phyloP scores from a whole-genome alignment of 2,888 invertebrate genomes.

The Miltochrista miniata region DNA sequence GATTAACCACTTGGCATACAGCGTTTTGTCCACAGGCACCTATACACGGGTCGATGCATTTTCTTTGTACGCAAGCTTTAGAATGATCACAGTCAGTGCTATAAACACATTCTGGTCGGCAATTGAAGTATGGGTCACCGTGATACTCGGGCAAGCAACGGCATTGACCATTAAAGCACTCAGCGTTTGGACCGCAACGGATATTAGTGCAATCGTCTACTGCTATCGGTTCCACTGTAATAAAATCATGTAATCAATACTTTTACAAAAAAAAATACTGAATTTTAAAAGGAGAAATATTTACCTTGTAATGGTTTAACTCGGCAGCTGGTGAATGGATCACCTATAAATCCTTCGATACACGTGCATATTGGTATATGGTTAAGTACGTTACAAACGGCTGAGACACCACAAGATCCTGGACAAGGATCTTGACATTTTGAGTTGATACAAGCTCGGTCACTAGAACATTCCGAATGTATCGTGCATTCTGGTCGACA shows the following conservation, averaged over 20 bases:
- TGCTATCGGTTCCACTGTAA: slow-evolving; percentile 63
- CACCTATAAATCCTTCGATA: slow-evolving; percentile 87
- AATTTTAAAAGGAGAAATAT: neutral
- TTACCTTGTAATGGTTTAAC: slow-evolving; percentile 81
- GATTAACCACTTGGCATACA: slow-evolving; percentile 85
- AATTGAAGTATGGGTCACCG: slow-evolving; percentile 89
- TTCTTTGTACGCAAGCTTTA: slow-evolving; percentile 89
- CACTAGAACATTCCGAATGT: slow-evolving; percentile 89
- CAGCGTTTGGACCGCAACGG: slow-evolving; percentile 87
- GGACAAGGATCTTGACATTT: slow-evolving; percentile 91
- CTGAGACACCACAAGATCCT: slow-evolving; percentile 87
- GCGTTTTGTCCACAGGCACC: slow-evolving; percentile 88
- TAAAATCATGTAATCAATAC: neutral
- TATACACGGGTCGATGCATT: slow-evolving; percentile 89
- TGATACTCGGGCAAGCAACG: slow-evolving; percentile 88
- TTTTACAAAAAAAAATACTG: neutral
- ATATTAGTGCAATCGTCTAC: slow-evolving; percentile 88
- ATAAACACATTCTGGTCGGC: slow-evolving; percentile 90
- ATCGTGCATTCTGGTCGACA: slow-evolving; percentile 88
- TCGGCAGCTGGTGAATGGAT: slow-evolving; percentile 87
- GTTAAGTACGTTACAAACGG: slow-evolving; percentile 86
- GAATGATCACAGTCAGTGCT: slow-evolving; percentile 88
- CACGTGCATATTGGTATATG: slow-evolving; percentile 91
- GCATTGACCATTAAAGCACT: slow-evolving; percentile 87
- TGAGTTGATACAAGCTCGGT: slow-evolving; percentile 89